Evolutionary conservation across 2,888 invertebrate species (phyloP), one percentile per base, ranked within the genome.

Genomic region (Margaritifera margaritifera): DNA sequence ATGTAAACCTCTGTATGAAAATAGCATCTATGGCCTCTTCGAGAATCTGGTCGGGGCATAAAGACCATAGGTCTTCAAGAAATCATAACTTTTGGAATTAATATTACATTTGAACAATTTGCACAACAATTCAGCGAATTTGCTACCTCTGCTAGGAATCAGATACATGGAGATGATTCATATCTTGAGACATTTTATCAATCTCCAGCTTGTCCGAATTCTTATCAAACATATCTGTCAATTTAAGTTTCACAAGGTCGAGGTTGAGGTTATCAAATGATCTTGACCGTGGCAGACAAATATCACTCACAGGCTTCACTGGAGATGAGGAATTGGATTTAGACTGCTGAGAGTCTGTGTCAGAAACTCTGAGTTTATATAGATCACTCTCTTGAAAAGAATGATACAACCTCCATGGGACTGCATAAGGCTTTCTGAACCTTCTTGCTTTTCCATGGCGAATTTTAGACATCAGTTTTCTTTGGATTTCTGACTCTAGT

Each of bases 191-290:
- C 22, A 87, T 82, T 50, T 75, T 78, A 42, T 86, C 87, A 51
- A 87, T 79, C 52, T 85, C 85, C 51, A 78, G 78, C 67, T 75
- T 78, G n/a, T 78, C 80, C 11, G 64, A 57, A 42, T 69, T 67
- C 24, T 76, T 75, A 53, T 79, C 79, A 50, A 81, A 76, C 62
- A 80, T 71, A 57, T 84, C 81, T 2, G 77, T 74, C 55, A 86
- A 72, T 61, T 74, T 77, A 52, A 83, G 67, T 62, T 78, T 78
- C 20, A 82, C 80, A 11, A 42, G 42, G 15, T 42, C 42, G 64
- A 86, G 78, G 71, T 86, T 84, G 60, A 87, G 78, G 65, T 87
- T 87, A 63, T 87, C 85, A 42, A 87, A 69, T 54, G 87, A 87
- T 66, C 81, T 83, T 63, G 87, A 87, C 66, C 87, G 71, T 54